Evolutionary conservation across 2,888 invertebrate genomes (phyloP), one percentile per base, ranked within the genome.

Genomic region (Oscheius sp.): DNA sequence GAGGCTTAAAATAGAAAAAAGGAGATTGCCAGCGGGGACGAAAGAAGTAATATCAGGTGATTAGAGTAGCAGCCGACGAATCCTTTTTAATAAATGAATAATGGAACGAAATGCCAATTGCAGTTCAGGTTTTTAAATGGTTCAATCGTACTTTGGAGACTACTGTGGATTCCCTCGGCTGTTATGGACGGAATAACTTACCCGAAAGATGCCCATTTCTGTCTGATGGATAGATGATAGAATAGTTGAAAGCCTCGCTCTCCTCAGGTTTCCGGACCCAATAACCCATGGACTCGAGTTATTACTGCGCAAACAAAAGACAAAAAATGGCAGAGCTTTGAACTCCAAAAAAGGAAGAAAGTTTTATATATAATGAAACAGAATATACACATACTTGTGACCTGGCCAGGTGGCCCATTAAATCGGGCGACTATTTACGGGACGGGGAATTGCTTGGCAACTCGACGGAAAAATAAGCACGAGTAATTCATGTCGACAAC

Each of bases 201-300:
- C n/a, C n/a, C n/a, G n/a, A n/a, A n/a, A n/a, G 36, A 36, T 14
- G 20, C 41, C 12, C 41, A 41, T n/a, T n/a, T n/a, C n/a, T n/a
- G n/a, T n/a, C n/a, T n/a, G n/a, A n/a, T n/a, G n/a, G n/a, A n/a
- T n/a, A 41, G n/a, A 20, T 41, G 41, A 41, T 41, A 20, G 41
- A 41, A 41, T 41, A 41, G 41, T 41, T 20, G 14, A 41, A 2
- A 41, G 41, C 20, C 41, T 12, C 36, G n/a, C 5, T 41, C 41
- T 36, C 17, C 54, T 54, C 54, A 33, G 33, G 54, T 54, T 54
- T 54, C 54, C 54, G 30, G 51, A 9, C 54, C 54, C 36, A n/a
- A 54, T 54, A 54, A 54, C 54, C 54, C 22, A 33, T 54, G 54
- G 22, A 33, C 32, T 50, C n/a, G 20, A n/a, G 26, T 50, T 50